These are phyloP conservation scores for Sinonovacula constricta DNA, from an alignment of 1,140 invertebrate species.

Conservation along the genomic window DNA sequence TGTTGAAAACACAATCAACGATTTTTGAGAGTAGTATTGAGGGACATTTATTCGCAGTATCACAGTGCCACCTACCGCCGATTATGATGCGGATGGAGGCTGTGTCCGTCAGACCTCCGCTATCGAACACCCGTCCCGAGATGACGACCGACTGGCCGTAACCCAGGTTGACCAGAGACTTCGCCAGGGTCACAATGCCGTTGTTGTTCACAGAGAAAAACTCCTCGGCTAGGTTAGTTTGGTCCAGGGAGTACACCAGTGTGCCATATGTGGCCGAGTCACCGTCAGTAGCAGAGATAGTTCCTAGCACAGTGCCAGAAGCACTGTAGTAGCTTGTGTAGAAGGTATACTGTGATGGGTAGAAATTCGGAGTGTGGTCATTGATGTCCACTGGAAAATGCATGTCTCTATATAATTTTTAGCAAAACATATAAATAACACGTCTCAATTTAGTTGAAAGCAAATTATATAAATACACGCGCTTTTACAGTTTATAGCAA, in stretches of 20 bases:
- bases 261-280: conserved; percentile 13
- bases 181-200: not conserved
- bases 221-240: conserved; percentile 1
- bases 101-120: not conserved
- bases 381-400: conserved; percentile 24
- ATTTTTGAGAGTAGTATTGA: too few species aligned
- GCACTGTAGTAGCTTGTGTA: conserved; percentile 24
- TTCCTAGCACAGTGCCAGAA: conserved; percentile 15
- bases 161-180: not conserved
- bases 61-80: too few species aligned
- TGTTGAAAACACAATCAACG: too few species aligned
- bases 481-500: too few species aligned
- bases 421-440: too few species aligned
- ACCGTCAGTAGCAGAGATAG: conserved; percentile 22
- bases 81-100: conserved; percentile 9
- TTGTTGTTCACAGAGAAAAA: conserved; percentile 18
- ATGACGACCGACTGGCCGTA: conserved; percentile 10
- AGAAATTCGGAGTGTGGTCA: conserved; percentile 35
- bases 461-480: too few species aligned
- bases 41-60: too few species aligned
- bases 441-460: too few species aligned
- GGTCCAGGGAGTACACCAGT: conserved; percentile 18
- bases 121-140: not conserved
- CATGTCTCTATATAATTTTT: too few species aligned
- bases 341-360: conserved; percentile 25